Evolutionary conservation across 2,888 invertebrate species (phyloP), one percentile per base, ranked within the genome.

Genomic region (Cosmorhoe ocellata): DNA sequence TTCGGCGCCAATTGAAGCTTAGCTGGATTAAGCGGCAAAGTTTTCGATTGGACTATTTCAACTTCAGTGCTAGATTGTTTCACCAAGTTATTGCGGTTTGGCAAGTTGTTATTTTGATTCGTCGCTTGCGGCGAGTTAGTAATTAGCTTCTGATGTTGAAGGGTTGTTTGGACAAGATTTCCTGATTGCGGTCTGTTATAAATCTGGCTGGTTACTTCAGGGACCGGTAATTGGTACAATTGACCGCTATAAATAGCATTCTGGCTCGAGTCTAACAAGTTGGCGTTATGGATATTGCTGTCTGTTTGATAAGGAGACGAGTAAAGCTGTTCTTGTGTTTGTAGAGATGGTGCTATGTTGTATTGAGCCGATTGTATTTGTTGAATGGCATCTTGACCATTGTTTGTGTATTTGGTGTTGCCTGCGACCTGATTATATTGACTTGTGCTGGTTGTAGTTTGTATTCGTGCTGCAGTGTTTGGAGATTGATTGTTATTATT

Each of bases 171-270:
- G 31, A 63, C 51, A 18, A 73, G 42, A 33, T 74, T 75, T 8
- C 59, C 69, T 32, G 71, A 59, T 54, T 66, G 75, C 41, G 74
- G 80, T 47, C 61, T 69, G 51, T 87, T 88, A 56, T 84, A 82
- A 54, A 86, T 71, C 56, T 85, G 76, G 49, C 66, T 76, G 10
- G 84, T 84, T 18, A 89, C 88, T 55, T 86, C 84, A 46, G 87
- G 87, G 34, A 89, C 89, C 18, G 89, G 79, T 37, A 79, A 71
- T 63, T 88, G 79, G 58, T 90, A 90, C 42, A 87, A 64, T 63
- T 90, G 89, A 22, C 88, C 89, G 57, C 89, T 89, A 63, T 87
- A 88, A 61, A 87, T 63, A 56, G 77, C 72, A 34, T 76, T 76
- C 59, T 71, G 66, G 50, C 63, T 69, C 8, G 68, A 64, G 27